These are phyloP conservation scores for Acipenser oxyrinchus DNA, from an alignment of 2,797 vertebrate genomes.

Conservation along the genomic window DNA sequence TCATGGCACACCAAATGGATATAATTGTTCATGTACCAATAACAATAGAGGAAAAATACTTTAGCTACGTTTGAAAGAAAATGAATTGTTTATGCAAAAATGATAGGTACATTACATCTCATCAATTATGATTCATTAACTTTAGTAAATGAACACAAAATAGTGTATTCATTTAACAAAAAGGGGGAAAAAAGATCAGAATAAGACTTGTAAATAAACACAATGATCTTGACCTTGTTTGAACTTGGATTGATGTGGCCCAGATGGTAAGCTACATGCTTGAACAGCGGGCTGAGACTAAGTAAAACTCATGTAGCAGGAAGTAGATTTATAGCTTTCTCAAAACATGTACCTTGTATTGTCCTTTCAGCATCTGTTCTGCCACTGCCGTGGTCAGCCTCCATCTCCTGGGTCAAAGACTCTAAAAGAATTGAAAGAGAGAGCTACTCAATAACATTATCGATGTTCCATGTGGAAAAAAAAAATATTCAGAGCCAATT, in stretches of 20 bases:
- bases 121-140: conserved; percentile 52
- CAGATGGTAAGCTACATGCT: conserved; percentile 96
- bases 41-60: too few species aligned
- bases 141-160: conserved; percentile 51
- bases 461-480: conserved; percentile 42
- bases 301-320: conserved; percentile 82
- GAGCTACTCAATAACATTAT: conserved; percentile 79
- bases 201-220: conserved; percentile 48
- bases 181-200: conserved; percentile 40
- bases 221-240: conserved; percentile 91
- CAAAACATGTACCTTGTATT: conserved; percentile 99
- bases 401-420: conserved; percentile 99
- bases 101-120: too few species aligned
- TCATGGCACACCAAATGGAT: too few species aligned
- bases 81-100: too few species aligned
- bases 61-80: too few species aligned
- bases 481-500: conserved; percentile 14
- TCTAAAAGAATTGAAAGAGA: conserved; percentile 84
- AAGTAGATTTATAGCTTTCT: conserved; percentile 97
- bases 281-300: conserved; percentile 90
- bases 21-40: too few species aligned
- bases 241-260: conserved; percentile 85
- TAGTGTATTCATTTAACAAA: conserved; percentile 29
- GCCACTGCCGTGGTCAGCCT: conserved; percentile 97
- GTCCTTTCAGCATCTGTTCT: conserved; percentile 99